Conservation (phyloP, 2,797 vertebrate genomes). For the Macropodus opercularis region DNA sequence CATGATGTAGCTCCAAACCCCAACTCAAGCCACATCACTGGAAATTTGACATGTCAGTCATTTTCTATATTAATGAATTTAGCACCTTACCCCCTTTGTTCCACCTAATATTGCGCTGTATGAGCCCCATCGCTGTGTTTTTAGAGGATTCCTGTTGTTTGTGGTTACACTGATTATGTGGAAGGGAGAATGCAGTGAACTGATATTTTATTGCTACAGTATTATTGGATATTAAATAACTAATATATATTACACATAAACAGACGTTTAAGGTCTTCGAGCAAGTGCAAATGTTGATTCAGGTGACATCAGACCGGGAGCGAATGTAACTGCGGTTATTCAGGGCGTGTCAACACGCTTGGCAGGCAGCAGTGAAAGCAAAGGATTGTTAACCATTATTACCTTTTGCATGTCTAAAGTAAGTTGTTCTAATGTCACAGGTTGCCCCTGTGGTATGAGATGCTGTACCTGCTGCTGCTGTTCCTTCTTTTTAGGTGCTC, state of each 20-base stretch:
- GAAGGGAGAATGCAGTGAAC: background rate
- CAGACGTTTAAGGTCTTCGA: background rate
- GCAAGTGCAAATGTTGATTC: slow-evolving; percentile 4
- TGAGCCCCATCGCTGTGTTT: background rate
- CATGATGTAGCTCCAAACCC: too few species aligned
- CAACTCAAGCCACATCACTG: too few species aligned
- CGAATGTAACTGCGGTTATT: background rate
- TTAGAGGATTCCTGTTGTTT: background rate
- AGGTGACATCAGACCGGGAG: background rate
- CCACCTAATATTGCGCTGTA: background rate
- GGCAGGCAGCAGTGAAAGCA: background rate
- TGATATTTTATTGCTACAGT: background rate
- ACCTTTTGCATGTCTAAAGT: background rate
- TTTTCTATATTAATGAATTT: too few species aligned
- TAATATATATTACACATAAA: background rate
- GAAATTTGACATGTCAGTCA: too few species aligned
- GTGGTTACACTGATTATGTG: background rate
- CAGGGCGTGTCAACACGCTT: background rate
- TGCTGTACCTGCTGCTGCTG: too few species aligned
- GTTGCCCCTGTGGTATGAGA: background rate
- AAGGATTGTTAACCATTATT: background rate
- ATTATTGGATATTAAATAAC: background rate
- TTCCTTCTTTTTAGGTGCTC: too few species aligned
- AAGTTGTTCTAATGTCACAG: background rate
- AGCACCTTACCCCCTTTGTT: background rate